Evolutionary conservation across 2,113 vertebrate genomes (phyloP).

Genomic region (Mus spicilegus): DNA sequence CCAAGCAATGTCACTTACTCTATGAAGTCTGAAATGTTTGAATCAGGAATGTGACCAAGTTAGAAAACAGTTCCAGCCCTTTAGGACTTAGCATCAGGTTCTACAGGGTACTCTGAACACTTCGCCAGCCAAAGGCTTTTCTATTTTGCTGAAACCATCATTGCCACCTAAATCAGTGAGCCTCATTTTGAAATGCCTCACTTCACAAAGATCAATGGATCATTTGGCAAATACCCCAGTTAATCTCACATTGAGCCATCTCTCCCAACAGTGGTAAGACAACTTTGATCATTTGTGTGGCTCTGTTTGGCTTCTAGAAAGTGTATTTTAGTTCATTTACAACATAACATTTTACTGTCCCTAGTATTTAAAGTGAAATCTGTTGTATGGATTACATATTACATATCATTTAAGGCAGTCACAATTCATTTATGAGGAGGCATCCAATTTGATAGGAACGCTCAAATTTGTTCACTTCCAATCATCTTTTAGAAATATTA

Average conservation of each 20-base stretch:
- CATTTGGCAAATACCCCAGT: not conserved
- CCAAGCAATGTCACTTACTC: not conserved
- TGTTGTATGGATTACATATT: not conserved
- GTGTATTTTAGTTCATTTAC: slow-evolving; percentile 30
- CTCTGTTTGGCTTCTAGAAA: not conserved
- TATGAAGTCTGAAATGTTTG: not conserved
- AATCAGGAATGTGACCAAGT: not conserved
- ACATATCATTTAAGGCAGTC: not conserved
- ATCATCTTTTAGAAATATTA: not conserved
- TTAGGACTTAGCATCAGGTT: not conserved
- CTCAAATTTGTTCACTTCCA: not conserved
- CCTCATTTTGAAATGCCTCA: not conserved
- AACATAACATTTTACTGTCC: not conserved
- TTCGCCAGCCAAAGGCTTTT: not conserved
- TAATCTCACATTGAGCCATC: not conserved
- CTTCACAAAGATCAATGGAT: not conserved
- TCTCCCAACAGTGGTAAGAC: not conserved
- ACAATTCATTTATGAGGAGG: not conserved
- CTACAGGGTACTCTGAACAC: not conserved
- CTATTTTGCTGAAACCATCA: not conserved
- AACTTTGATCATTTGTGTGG: not conserved
- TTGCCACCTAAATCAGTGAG: not conserved
- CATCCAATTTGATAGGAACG: not conserved
- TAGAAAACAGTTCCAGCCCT: not conserved
- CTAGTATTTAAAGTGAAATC: not conserved